phyloP scores from a whole-genome alignment of 2,113 vertebrate genomes.

The Genyomyrus donnyi region DNA sequence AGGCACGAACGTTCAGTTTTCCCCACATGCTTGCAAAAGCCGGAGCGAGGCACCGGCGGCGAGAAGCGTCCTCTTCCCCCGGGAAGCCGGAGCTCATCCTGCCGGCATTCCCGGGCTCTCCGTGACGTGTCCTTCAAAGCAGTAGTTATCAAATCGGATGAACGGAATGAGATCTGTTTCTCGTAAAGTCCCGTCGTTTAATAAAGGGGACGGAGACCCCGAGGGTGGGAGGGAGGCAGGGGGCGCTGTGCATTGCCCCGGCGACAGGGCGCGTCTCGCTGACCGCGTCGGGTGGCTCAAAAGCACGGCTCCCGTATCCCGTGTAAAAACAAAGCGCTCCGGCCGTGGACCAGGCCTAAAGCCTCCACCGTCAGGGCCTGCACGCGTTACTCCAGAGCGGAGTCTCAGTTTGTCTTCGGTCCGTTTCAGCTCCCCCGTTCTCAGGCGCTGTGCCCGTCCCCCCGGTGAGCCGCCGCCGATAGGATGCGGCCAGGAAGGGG shows the following conservation, averaged over 20 bases:
- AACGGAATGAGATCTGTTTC: conserved; percentile 39
- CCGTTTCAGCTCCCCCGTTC: conserved; percentile 34
- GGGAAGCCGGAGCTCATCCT: conserved; percentile 22
- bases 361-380: conserved; percentile 10
- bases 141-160: conserved; percentile 33
- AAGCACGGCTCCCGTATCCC: conserved; percentile 49
- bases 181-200: conserved; percentile 26
- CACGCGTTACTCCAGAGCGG: conserved; percentile 17
- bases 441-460: conserved; percentile 19
- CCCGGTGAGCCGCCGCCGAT: conserved; percentile 34
- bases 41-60: conserved; percentile 21
- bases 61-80: neutral
- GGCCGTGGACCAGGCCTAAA: conserved; percentile 16
- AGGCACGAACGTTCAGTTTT: conserved; percentile 54
- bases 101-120: conserved; percentile 1
- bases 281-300: conserved; percentile 38
- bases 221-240: neutral
- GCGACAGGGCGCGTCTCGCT: conserved; percentile 17
- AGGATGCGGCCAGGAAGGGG: conserved; percentile 54
- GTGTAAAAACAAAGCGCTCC: conserved; percentile 14
- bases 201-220: conserved; percentile 17
- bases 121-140: conserved; percentile 22
- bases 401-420: conserved; percentile 29
- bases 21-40: conserved; percentile 45
- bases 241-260: conserved; percentile 11